These are phyloP conservation scores for Porites australiensis DNA, from an alignment of 64 coral and sea anemone genomes.

Conservation along the genomic window DNA sequence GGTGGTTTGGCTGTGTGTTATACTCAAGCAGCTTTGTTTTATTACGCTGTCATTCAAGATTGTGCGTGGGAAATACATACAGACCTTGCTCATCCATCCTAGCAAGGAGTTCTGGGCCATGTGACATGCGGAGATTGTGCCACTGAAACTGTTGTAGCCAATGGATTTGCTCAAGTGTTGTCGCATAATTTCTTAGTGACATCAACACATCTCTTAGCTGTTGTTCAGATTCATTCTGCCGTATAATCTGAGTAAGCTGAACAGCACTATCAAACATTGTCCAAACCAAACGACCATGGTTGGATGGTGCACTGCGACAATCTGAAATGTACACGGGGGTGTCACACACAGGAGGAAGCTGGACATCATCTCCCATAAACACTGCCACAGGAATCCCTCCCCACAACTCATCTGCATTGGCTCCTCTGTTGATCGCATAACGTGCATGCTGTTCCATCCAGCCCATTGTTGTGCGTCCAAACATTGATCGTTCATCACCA, in stretches of 20 bases:
- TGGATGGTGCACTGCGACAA: constrained; percentile 44
- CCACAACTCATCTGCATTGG: constrained; percentile 14
- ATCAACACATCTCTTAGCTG: constrained; percentile 28
- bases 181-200: constrained; percentile 31
- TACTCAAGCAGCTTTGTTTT: constrained; percentile 46
- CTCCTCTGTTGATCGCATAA: constrained; percentile 39
- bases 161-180: constrained; percentile 24
- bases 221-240: constrained; percentile 39
- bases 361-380: constrained; percentile 55
- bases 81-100: constrained; percentile 62
- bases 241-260: constrained; percentile 27
- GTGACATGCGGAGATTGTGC: constrained; percentile 28
- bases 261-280: constrained; percentile 21
- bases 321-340: constrained; percentile 21
- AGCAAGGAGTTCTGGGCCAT: too few relatives aligned
- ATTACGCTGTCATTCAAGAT: constrained; percentile 24
- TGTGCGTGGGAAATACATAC: constrained; percentile 49
- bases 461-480: constrained; percentile 44
- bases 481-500: constrained; percentile 50
- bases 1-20: constrained; percentile 20
- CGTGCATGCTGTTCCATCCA: constrained; percentile 55
- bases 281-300: constrained; percentile 53
- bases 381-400: constrained; percentile 37
- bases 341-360: constrained; percentile 45
- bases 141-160: constrained; percentile 66